A percentile compares a stretch with the other conserved stretches of the same genome.
Evolutionary conservation across 2,888 invertebrate genomes (phyloP).

Genomic region (Atherix ibis): DNA sequence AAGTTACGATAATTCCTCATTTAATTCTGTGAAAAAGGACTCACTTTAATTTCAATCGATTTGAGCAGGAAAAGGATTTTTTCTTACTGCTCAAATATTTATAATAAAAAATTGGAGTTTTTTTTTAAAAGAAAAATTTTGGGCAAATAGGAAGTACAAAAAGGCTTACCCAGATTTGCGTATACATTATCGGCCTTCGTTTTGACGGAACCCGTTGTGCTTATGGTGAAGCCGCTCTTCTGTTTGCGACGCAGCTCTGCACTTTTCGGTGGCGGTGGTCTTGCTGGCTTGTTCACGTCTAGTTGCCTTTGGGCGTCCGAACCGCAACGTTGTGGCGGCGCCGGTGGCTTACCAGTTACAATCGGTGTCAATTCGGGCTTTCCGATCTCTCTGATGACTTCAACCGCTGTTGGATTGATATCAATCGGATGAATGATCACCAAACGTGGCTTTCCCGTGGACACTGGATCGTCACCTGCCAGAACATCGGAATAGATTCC

Average conservation of each 20-base stretch:
- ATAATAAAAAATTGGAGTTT: no score
- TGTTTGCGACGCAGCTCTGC: conserved; percentile 46
- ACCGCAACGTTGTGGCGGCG: conserved; percentile 50
- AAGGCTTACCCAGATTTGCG: conserved; percentile 66
- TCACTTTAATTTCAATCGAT: no score
- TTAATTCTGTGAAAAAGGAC: no score
- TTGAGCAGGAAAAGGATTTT: no score
- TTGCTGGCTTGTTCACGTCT: conserved; percentile 44
- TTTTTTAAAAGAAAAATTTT: no score
- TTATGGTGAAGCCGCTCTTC: conserved; percentile 24
- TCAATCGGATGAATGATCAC: conserved; percentile 82
- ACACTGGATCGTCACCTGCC: conserved; percentile 25
- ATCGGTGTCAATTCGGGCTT: conserved; percentile 17
- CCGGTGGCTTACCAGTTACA: conserved; percentile 48
- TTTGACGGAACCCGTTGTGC: conserved; percentile 24
- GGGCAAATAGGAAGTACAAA: no score
- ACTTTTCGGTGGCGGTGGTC: conserved; percentile 61
- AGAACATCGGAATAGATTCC: conserved; percentile 33
- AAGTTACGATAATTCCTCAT: no score
- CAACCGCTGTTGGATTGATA: conserved; percentile 64
- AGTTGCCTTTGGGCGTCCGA: conserved; percentile 22
- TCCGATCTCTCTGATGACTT: conserved; percentile 46
- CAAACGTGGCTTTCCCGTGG: conserved; percentile 46
- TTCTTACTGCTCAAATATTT: no score
- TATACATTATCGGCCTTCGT: conserved; percentile 48